A percentile compares a stretch with the other conserved stretches of the same genome.
Evolutionary conservation across 2,113 vertebrate species (phyloP).

Genomic region (Trogon surrucura): DNA sequence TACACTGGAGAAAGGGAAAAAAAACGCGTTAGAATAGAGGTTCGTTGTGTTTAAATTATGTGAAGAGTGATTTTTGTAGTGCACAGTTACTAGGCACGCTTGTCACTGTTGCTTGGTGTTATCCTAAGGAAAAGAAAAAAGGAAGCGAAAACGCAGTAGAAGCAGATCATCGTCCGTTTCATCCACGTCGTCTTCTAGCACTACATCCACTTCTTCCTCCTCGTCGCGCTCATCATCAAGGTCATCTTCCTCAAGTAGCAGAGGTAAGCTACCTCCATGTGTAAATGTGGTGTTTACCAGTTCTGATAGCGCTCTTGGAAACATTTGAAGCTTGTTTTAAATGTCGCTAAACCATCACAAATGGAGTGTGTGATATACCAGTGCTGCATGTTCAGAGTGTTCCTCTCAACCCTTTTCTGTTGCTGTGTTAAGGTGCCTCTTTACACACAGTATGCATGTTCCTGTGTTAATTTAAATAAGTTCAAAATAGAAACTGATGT

Average conservation of each 20-base stretch:
- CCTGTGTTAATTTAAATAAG: neutral
- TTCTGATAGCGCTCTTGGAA: neutral
- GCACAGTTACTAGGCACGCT: neutral
- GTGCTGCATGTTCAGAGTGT: neutral
- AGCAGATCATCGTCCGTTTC: slow-evolving; percentile 83
- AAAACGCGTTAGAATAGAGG: neutral
- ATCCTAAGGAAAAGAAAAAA: slow-evolving; percentile 78
- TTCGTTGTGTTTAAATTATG: neutral
- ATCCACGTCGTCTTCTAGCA: slow-evolving; percentile 74
- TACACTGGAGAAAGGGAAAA: rapidly evolving
- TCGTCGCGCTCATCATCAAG: slow-evolving; percentile 66
- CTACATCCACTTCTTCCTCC: slow-evolving; percentile 68
- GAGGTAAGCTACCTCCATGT: slow-evolving; percentile 67
- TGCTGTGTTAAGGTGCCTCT: neutral
- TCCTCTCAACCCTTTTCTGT: neutral
- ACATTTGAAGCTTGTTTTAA: neutral
- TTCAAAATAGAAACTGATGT: neutral
- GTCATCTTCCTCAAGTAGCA: slow-evolving; percentile 77
- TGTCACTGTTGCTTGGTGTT: slow-evolving; percentile 21
- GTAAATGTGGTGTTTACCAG: rapidly evolving
- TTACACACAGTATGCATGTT: rapidly evolving
- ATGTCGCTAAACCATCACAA: neutral
- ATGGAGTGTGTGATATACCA: neutral
- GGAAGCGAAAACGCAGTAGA: slow-evolving; percentile 83
- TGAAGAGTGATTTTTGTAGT: neutral